Evolutionary conservation across 1,140 invertebrate species (phyloP).

Genomic region (Patella vulgata): DNA sequence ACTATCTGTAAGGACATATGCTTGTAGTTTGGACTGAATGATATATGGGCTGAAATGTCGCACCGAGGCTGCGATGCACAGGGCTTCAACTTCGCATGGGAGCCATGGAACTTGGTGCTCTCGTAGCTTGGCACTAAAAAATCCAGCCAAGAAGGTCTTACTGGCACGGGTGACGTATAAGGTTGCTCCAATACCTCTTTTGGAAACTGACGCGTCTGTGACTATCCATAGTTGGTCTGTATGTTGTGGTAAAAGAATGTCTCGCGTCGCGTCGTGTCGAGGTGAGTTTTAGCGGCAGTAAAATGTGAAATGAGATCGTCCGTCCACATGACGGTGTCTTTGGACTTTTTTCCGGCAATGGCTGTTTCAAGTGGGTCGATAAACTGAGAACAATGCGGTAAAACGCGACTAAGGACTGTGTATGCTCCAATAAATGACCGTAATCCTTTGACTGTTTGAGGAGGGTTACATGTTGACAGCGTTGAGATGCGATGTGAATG

Average conservation of each 20-base stretch:
- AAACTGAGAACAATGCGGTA: no score
- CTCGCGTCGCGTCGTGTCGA: slow-evolving; percentile 5
- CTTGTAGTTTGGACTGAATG: slow-evolving; percentile 21
- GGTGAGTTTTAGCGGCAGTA: slow-evolving; percentile 3
- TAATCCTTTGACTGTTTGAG: no score
- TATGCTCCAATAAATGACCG: no score
- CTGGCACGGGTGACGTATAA: slow-evolving; percentile 23
- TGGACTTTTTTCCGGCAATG: slow-evolving; percentile 7
- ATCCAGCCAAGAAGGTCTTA: slow-evolving; percentile 18
- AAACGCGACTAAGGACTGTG: no score
- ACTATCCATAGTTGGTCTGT: slow-evolving; percentile 38
- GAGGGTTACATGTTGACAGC: no score
- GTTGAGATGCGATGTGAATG: no score
- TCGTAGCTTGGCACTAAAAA: slow-evolving; percentile 33
- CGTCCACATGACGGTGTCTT: slow-evolving; percentile 21
- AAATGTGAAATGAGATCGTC: slow-evolving; percentile 9
- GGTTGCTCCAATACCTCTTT: slow-evolving; percentile 24
- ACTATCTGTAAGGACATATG: slow-evolving; percentile 33
- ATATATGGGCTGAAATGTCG: slow-evolving; percentile 36
- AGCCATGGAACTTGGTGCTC: slow-evolving; percentile 30
- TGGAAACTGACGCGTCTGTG: slow-evolving; percentile 23
- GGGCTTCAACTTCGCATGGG: slow-evolving; percentile 37
- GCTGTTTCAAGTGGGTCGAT: no score
- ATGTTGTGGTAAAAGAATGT: slow-evolving; percentile 28
- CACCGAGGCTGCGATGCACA: slow-evolving; percentile 27